Conservation (phyloP, 2,113 vertebrate genomes). For the Hemicordylus capensis region DNA sequence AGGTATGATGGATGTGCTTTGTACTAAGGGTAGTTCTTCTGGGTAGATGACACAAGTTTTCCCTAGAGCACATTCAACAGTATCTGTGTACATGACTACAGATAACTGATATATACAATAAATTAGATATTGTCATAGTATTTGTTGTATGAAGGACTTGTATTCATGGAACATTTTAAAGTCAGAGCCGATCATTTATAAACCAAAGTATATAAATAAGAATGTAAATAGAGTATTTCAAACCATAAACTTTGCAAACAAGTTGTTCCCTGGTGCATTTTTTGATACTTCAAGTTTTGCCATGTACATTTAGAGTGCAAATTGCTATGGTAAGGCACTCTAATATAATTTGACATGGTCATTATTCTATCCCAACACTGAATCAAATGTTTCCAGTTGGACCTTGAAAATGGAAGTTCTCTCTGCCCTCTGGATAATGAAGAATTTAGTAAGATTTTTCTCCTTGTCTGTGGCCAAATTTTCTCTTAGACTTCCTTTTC, state of each 20-base stretch:
- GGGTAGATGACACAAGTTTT: background rate
- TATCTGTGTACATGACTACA: background rate
- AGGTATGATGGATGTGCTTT: background rate
- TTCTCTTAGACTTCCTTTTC: background rate
- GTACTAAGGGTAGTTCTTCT: background rate
- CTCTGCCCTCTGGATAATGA: background rate
- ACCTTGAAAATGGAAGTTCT: background rate
- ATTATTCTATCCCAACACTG: background rate
- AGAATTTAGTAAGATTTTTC: background rate
- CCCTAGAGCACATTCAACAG: background rate
- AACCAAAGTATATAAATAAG: background rate
- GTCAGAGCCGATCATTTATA: background rate
- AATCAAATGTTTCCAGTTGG: slow-evolving; percentile 1
- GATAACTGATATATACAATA: background rate
- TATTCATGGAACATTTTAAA: background rate
- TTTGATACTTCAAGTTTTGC: background rate
- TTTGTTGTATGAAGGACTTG: background rate
- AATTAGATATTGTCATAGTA: background rate
- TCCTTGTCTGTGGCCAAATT: background rate
- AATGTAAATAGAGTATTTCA: background rate
- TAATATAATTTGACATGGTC: background rate
- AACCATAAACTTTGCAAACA: background rate
- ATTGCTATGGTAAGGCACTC: background rate
- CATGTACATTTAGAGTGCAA: slow-evolving; percentile 2
- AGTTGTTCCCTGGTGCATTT: background rate